phyloP scores from a whole-genome alignment of 2,113 vertebrate species.

The Pygoscelis adeliae region DNA sequence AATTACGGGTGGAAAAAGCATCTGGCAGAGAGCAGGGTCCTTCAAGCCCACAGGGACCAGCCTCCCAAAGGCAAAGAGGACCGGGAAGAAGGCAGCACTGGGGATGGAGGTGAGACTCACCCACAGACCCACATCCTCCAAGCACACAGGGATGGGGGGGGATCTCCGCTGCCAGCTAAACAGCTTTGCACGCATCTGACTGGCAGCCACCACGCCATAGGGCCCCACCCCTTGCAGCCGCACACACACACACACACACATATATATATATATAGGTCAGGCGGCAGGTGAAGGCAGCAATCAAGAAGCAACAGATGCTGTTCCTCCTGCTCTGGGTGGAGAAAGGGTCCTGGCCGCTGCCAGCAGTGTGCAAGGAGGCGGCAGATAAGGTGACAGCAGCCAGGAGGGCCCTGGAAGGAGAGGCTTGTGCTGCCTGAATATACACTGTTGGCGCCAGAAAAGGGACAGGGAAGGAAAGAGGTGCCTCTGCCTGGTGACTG shows the following conservation, averaged over 20 bases:
- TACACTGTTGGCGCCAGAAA: neutral
- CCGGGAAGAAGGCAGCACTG: neutral
- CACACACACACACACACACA: rapidly evolving
- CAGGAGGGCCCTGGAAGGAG: neutral
- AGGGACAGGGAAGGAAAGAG: neutral
- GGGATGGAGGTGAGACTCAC: neutral
- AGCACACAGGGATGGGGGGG: neutral
- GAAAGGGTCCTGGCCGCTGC: neutral
- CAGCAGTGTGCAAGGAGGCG: neutral
- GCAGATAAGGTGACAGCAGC: neutral
- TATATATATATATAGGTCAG: rapidly evolving
- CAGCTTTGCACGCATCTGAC: neutral
- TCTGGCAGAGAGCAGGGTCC: neutral
- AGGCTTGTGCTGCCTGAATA: rapidly evolving
- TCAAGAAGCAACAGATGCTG: neutral
- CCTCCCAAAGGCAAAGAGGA: neutral
- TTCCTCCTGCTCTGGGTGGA: rapidly evolving
- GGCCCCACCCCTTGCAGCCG: neutral
- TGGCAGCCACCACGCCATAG: rapidly evolving
- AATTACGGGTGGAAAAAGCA: neutral
- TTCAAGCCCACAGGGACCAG: neutral
- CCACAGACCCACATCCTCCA: neutral
- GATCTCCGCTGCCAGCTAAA: neutral
- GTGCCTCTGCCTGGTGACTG: too few species aligned
- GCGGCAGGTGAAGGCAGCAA: neutral